Percentiles rank a stretch among this genome's conserved stretches.
Conservation (phyloP, 2,888 invertebrate species). For the Pycnomerus fuliginosus region DNA sequence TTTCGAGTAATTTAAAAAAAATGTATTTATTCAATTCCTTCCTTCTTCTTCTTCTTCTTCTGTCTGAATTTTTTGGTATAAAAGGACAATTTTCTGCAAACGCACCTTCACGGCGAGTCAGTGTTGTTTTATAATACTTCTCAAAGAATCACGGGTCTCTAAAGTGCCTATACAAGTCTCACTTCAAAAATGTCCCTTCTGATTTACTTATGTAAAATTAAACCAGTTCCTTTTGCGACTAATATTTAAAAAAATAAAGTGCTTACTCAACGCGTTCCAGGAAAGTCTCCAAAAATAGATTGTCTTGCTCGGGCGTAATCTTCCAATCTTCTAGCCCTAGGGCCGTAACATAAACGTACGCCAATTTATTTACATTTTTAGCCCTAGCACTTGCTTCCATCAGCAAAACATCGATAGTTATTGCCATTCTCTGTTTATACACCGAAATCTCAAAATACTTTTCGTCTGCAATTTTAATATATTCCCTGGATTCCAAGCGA, state of each 20-base stretch:
- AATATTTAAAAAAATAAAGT: not conserved
- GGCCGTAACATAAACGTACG: slow-evolving; percentile 67
- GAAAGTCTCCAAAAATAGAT: slow-evolving; percentile 64
- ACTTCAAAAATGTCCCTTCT: no score
- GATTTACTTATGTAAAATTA: no score
- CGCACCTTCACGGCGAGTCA: no score
- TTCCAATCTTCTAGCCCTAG: slow-evolving; percentile 69
- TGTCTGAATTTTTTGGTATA: no score
- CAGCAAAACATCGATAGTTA: slow-evolving; percentile 62
- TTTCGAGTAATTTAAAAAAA: no score
- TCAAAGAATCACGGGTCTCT: not conserved
- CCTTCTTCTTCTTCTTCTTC: no score
- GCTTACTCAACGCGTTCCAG: slow-evolving; percentile 59
- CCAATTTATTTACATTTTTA: slow-evolving; percentile 53
- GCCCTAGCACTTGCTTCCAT: slow-evolving; percentile 64
- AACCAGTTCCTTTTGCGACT: not conserved
- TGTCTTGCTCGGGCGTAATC: slow-evolving; percentile 60
- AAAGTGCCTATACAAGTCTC: no score
- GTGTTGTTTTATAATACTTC: no score
- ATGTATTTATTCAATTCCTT: no score
- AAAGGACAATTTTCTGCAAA: no score
- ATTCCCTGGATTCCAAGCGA: no score
- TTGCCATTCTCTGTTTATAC: slow-evolving; percentile 55
- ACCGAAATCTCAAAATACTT: slow-evolving; percentile 32
- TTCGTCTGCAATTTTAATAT: not conserved